Conservation (phyloP, 2,113 vertebrate genomes). For the Malaclemys terrapin region DNA sequence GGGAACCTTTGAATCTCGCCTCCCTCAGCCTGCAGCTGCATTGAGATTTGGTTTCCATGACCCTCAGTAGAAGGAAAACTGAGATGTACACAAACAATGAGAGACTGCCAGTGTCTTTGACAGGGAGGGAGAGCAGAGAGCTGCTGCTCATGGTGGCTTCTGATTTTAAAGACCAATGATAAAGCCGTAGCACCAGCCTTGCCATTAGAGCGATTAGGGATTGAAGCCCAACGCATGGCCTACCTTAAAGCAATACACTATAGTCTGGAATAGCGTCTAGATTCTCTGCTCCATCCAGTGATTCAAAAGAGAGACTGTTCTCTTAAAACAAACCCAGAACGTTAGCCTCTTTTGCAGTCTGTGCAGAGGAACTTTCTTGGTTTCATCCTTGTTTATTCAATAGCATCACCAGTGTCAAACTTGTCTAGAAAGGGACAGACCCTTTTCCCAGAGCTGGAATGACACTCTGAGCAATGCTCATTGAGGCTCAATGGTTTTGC, state of each 20-base stretch:
- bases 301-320: neutral
- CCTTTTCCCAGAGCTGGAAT: neutral
- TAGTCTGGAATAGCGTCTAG: neutral
- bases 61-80: neutral
- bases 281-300: neutral
- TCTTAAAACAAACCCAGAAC: neutral
- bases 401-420: neutral
- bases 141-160: neutral
- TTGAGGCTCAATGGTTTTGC: neutral
- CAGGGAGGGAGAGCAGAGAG: fast-evolving
- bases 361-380: neutral
- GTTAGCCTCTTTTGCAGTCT: neutral
- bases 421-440: neutral
- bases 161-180: neutral
- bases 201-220: neutral
- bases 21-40: neutral
- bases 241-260: neutral
- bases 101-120: neutral
- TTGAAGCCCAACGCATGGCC: neutral
- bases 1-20: neutral
- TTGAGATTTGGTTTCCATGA: neutral
- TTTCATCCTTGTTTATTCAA: neutral
- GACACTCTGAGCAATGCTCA: neutral
- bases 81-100: neutral
- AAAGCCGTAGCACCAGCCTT: neutral